These are phyloP conservation scores for Agrilus biguttatus DNA, from an alignment of 2,888 invertebrate genomes.

Conservation along the genomic window DNA sequence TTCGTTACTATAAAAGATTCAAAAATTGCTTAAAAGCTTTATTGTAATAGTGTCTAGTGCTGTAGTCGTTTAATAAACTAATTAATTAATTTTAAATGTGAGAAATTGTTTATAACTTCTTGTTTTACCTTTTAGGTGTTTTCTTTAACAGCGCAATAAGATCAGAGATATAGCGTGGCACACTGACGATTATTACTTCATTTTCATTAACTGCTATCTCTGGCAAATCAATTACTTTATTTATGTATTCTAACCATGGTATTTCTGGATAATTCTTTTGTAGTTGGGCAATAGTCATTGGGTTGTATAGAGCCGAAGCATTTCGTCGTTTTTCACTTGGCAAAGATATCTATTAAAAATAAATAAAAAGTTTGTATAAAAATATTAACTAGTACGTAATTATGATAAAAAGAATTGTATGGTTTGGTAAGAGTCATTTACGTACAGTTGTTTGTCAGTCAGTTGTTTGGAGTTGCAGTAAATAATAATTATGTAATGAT, in stretches of 20 bases:
- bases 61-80: too few species aligned
- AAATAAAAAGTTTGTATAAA: constrained; percentile 1
- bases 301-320: constrained; percentile 81
- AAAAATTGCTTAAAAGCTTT: too few species aligned
- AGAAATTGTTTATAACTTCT: too few species aligned
- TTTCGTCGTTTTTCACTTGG: constrained; percentile 84
- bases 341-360: constrained; percentile 54
- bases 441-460: background rate
- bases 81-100: too few species aligned
- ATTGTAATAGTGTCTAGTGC: too few species aligned
- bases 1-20: too few species aligned
- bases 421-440: too few species aligned
- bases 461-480: too few species aligned
- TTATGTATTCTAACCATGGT: constrained; percentile 75
- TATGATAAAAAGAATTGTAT: too few species aligned
- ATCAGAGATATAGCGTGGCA: constrained; percentile 63
- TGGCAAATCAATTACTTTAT: constrained; percentile 52
- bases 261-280: constrained; percentile 60
- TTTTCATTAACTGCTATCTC: constrained; percentile 44
- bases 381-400: too few species aligned
- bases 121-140: constrained; percentile 36
- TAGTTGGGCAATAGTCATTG: constrained; percentile 69
- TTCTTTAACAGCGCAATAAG: constrained; percentile 45
- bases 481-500: too few species aligned
- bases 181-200: constrained; percentile 73